Evolutionary conservation across 2,797 vertebrate genomes (phyloP), one percentile per base, ranked within the genome.

Genomic region (Hippoglossus hippoglossus): DNA sequence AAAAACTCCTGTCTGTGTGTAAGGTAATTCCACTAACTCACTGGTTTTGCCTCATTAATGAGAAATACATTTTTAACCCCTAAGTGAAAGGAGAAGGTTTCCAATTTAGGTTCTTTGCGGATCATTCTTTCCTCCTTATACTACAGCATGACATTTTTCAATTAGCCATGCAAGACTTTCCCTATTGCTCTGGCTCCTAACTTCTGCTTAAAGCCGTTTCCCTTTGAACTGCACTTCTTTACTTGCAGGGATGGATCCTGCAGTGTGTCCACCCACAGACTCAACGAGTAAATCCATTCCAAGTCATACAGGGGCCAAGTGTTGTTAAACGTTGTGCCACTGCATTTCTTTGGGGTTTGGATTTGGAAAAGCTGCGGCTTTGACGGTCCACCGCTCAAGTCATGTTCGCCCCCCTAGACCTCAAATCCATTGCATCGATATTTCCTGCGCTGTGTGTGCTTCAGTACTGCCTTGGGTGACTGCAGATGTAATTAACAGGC

Each of bases 401-500:
- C 49, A 65, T 21, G 44, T 73, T 59, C 44, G n/a, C 65, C 26
- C 13, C 13, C 24, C 25, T 31, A 36, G 31, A 81, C 59, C 54
- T 62, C 19, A 18, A 60, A 49, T 79, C 70, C 63, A 61, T 65
- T 59, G 66, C 65, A 81, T 69, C 13, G 46, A 83, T 61, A 50
- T 75, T 74, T 75, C 13, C 18, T 66, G 26, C 1, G 13, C 49
- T 61, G 71, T 28, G 24, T 63, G 41, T 28, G 49, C 52, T 65
- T 64, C 65, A 31, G 6, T 9, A 25, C 46, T 18, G 55, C 58
- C 66, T 63, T 39, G 50, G 62, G 55, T 73, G 26, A 73, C 34
- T 54, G 22, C 34, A 63, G 55, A 68, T 66, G 63, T 77, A 69
- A 81, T 81, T 84, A 83, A 59, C 53, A 65, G 54, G 50, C 21